Evolutionary conservation across 1,140 invertebrate species (phyloP), one percentile per base, ranked within the genome.

Genomic region (Sitobion miscanthi): DNA sequence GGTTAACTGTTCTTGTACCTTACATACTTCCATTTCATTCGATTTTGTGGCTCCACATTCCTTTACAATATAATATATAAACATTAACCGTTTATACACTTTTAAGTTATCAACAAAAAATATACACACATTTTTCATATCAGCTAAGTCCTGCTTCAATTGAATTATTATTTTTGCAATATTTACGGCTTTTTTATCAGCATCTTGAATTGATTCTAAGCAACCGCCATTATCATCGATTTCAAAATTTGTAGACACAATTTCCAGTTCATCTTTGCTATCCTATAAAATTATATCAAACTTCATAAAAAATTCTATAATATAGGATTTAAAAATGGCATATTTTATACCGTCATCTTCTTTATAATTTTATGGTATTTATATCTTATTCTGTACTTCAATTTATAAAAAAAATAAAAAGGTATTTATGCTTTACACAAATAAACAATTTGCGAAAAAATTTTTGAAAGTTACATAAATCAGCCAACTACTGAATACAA

Each of bases 341-440:
- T 87, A n/a, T n/a, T 52, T 35, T 49, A 49, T 89, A 89, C 87
- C 87, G 49, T 89, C 47, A 54, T 89, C 14, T 54, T 89, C 20
- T 1, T 86, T 38, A 25, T n/a, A 17, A 77, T 77, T 17, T 85
- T 0, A 25, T 11, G 2, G 9, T 85, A 42, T 11, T 38, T 11
- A 25, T 45, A 25, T 45, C 38, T 30, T 11, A 45, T 85, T 45
- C 30, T 23, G 3, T 45, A 3, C 21, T 85, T 85, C 7, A 23
- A 85, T 25, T 45, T 42, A 23, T 85, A 85, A 14, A 30, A 20
- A 23, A 54, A 52, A 52, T 20, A 14, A 49, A 21, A 83, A 85
- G 3, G 9, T 42, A 42, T 11, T 85, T 85, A 85, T 25, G 83
- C 23, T 85, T 85, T 85, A 85, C 2, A 85, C 8, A 85, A 85